Conservation (phyloP, 2,797 vertebrate species). For the Hippocampus kuda region DNA sequence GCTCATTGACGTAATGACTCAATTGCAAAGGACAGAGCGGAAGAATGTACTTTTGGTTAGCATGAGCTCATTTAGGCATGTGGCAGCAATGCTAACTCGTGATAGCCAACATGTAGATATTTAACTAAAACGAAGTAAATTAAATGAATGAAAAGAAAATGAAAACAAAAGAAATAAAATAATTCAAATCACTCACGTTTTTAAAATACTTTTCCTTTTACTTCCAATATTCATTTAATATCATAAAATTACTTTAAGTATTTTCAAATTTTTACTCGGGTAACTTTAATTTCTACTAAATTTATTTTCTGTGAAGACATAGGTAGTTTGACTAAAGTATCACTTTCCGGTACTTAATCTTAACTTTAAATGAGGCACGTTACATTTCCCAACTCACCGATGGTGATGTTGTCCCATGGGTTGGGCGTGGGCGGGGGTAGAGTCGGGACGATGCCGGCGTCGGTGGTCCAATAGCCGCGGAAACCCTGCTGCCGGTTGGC, state of each 20-base stretch:
- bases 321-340: neutral
- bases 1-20: no score
- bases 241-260: neutral
- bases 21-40: no score
- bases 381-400: constrained; percentile 43
- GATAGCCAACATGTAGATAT: no score
- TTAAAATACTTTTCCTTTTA: neutral
- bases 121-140: no score
- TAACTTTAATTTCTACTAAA: no score
- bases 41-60: neutral
- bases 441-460: constrained; percentile 48
- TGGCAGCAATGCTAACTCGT: neutral
- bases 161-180: no score
- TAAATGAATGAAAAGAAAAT: no score
- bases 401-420: constrained; percentile 58
- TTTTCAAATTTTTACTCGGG: neutral
- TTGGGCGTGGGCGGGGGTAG: constrained; percentile 47
- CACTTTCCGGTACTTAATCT: neutral
- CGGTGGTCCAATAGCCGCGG: constrained; percentile 66
- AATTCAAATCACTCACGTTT: no score
- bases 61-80: neutral
- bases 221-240: neutral
- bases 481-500: constrained; percentile 60
- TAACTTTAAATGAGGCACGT: neutral
- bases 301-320: no score